These are phyloP conservation scores for Dynastes maya DNA, from an alignment of 2,888 invertebrate genomes.

Conservation along the genomic window DNA sequence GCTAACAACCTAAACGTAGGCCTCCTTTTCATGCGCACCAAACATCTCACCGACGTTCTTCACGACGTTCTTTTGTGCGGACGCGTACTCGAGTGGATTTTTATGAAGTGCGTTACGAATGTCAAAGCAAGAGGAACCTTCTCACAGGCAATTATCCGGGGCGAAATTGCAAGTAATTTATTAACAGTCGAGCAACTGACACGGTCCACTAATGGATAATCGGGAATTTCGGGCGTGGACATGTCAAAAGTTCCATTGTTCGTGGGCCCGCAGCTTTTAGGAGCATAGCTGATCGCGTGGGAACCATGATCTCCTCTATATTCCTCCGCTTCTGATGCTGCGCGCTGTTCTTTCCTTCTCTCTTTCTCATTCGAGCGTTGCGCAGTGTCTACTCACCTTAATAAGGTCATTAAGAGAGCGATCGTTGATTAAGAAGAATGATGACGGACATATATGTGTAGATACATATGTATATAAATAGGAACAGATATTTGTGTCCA, in stretches of 20 bases:
- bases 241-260: slow-evolving; percentile 63
- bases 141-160: slow-evolving; percentile 56
- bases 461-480: too few relatives aligned
- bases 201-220: slow-evolving; percentile 57
- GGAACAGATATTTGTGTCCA: too few relatives aligned
- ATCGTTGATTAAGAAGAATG: slow-evolving; percentile 31
- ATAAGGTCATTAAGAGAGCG: slow-evolving; percentile 35
- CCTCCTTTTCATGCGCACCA: too few relatives aligned
- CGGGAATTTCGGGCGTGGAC: slow-evolving; percentile 64
- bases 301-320: slow-evolving; percentile 43
- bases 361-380: slow-evolving; percentile 8
- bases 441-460: slow-evolving; percentile 5
- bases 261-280: slow-evolving; percentile 48
- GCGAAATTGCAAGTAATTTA: slow-evolving; percentile 59
- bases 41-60: too few relatives aligned
- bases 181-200: slow-evolving; percentile 55
- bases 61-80: slow-evolving; percentile 10
- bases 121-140: slow-evolving; percentile 51
- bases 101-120: slow-evolving; percentile 45
- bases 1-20: too few relatives aligned
- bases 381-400: slow-evolving; percentile 21
- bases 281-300: slow-evolving; percentile 46
- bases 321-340: slow-evolving; percentile 22
- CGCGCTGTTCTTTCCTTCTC: background rate
- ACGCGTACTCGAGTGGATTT: slow-evolving; percentile 27